Evolutionary conservation across 2,888 invertebrate genomes (phyloP), one percentile per base, ranked within the genome.

Genomic region (Hoplodrina blanda): DNA sequence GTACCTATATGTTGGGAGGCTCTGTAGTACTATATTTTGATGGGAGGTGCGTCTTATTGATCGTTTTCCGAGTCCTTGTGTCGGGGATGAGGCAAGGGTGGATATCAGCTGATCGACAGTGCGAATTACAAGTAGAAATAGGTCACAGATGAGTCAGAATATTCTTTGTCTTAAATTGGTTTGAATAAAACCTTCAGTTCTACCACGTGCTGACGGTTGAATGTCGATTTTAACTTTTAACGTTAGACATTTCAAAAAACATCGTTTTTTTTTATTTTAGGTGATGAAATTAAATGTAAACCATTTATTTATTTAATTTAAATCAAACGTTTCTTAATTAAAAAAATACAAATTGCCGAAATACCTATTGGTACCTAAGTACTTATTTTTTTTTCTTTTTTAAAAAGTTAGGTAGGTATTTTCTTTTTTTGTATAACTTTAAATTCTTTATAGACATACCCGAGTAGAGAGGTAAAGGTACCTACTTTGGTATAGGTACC

Each of bases 11-110:
- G 44, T 46, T 33, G 8, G 1, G 37, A 25, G 49, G 13, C 4
- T 61, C 17, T 11, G 60, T 65, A 19, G 41, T 55, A 25, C 13
- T 60, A 11, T n/a, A n/a, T n/a, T 37, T 62, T 20, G 10, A 55
- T 52, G 50, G 79, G 54, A 63, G 54, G 74, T 74, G 62, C 53
- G 57, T 52, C 56, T 59, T 74, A 74, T 76, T 25, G 80, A 80
- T 76, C 75, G 76, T n/a, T 4, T 61, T 79, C 56, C 8, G 49
- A 50, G 49, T 33, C 53, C 33, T 30, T 25, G 19, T 54, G 52
- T 37, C 19, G 41, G 20, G 75, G 49, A 54, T 59, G 66, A 52
- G 54, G 37, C 11, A 19, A 56, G 80, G 74, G 75, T 33, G 20
- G 53, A 37, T 53, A 46, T 44, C 75, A 76, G 76, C 75, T 76